These are phyloP conservation scores for Gouania willdenowi DNA, from an alignment of 2,797 vertebrate species.

Conservation along the genomic window DNA sequence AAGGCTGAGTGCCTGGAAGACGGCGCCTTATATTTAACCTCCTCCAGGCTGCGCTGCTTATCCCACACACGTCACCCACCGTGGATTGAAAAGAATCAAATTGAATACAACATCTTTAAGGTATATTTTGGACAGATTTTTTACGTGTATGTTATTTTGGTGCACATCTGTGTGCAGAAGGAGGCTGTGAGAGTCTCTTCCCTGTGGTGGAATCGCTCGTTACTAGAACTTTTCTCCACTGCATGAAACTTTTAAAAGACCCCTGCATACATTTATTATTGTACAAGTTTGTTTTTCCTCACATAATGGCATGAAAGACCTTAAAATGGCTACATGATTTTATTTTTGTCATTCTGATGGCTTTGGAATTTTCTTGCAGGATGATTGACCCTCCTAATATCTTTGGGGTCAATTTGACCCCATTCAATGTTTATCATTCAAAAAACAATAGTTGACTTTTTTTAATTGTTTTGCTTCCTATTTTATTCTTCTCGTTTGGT, in stretches of 20 bases:
- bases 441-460: no score
- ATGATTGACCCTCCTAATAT: no score
- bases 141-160: not conserved
- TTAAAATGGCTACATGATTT: conserved; percentile 19
- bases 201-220: conserved; percentile 50
- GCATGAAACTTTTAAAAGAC: conserved; percentile 27
- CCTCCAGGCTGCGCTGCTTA: conserved; percentile 8
- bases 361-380: conserved; percentile 27
- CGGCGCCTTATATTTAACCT: conserved; percentile 11
- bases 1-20: conserved; percentile 5
- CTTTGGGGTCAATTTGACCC: no score
- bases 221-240: conserved; percentile 49
- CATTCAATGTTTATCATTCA: no score
- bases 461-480: no score
- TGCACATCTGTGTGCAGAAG: not conserved
- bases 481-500: no score
- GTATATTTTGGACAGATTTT: not conserved
- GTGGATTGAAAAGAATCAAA: conserved; percentile 27
- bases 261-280: no score
- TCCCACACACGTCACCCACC: conserved; percentile 16
- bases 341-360: conserved; percentile 15
- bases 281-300: no score
- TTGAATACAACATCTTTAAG: conserved; percentile 24
- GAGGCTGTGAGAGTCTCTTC: conserved; percentile 39
- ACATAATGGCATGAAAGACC: not conserved